Percentiles rank a stretch among this genome's conserved stretches.
Evolutionary conservation across 2,888 invertebrate genomes (phyloP).

Genomic region (Rhopalosiphum nymphaeae): DNA sequence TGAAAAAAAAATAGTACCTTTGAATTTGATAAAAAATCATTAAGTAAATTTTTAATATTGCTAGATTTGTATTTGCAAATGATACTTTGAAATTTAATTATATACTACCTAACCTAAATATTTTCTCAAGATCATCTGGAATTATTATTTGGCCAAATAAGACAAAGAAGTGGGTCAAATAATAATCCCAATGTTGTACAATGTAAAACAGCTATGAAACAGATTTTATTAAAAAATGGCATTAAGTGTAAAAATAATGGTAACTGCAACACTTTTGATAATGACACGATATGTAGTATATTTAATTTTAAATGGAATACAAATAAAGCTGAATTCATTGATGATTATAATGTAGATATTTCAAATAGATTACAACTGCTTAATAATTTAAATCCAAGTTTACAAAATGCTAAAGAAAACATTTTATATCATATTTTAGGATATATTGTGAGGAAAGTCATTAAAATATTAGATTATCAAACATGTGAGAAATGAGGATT

Average conservation of each 20-base stretch:
- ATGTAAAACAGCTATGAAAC: too few species aligned
- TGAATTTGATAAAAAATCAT: not conserved
- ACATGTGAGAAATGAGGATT: not conserved
- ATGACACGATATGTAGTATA: not conserved
- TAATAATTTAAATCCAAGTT: not conserved
- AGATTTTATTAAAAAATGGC: not conserved
- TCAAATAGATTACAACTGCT: not conserved
- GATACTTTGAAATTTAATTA: too few species aligned
- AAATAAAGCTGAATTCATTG: not conserved
- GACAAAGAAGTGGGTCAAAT: too few species aligned
- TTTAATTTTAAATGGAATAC: constrained; percentile 25
- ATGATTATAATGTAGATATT: not conserved
- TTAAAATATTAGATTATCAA: not conserved
- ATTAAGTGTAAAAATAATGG: not conserved
- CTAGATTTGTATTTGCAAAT: too few species aligned
- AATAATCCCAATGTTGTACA: too few species aligned
- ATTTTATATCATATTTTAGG: constrained; percentile 15
- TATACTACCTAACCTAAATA: too few species aligned
- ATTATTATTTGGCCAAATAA: too few species aligned
- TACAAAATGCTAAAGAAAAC: not conserved
- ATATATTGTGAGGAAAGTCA: not conserved
- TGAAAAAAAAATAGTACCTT: constrained; percentile 5
- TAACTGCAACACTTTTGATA: constrained; percentile 6
- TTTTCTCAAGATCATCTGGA: too few species aligned
- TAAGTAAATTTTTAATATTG: too few species aligned